A percentile compares a stretch with the other conserved stretches of the same genome.
Conservation (phyloP, 1,140 invertebrate species). For the Sarcophaga bullata region DNA sequence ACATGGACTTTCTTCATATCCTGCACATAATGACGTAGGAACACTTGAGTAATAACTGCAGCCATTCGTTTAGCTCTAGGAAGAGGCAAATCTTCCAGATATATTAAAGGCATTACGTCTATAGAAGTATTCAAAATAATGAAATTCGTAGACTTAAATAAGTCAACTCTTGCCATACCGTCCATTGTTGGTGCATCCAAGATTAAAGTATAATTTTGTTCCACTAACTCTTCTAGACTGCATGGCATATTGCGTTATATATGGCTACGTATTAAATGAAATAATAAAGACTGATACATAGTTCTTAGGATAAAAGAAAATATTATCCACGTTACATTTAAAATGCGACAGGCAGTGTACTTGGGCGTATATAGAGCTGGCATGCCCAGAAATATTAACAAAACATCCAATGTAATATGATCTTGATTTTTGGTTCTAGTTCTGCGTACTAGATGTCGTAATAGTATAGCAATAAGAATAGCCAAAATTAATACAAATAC, state of each 20-base stretch:
- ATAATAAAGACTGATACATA: background rate
- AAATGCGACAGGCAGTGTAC: background rate
- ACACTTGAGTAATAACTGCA: background rate
- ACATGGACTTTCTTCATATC: background rate
- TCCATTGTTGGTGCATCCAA: conserved; percentile 31
- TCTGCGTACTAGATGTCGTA: background rate
- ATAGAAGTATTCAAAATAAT: background rate
- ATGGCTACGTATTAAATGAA: background rate
- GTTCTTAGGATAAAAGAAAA: background rate
- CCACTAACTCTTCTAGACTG: conserved; percentile 49
- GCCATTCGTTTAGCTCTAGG: background rate
- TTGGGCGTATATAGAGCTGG: background rate
- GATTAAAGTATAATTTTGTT: conserved; percentile 52
- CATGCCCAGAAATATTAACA: background rate
- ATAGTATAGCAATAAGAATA: background rate
- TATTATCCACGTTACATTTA: background rate
- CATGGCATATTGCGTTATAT: conserved; percentile 43
- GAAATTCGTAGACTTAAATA: background rate
- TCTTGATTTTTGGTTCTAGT: background rate
- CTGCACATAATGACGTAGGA: background rate
- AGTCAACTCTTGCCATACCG: background rate
- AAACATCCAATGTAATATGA: background rate
- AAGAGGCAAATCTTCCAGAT: background rate
- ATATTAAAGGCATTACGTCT: background rate
- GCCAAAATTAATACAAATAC: background rate